phyloP scores from a whole-genome alignment of 2,797 vertebrate species.

The Octomys mimax region DNA sequence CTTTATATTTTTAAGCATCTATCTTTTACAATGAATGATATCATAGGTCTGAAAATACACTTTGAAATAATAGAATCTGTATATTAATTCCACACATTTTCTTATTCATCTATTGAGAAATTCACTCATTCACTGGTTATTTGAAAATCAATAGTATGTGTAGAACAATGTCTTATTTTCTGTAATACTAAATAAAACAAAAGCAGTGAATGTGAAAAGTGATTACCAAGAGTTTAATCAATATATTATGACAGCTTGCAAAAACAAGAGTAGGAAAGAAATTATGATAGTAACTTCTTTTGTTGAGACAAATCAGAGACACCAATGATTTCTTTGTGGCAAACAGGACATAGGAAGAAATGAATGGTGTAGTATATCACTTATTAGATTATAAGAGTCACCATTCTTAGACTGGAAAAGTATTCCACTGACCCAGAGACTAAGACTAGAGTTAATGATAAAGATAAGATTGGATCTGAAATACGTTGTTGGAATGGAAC shows the following conservation, averaged over 20 bases:
- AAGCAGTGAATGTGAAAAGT: background rate
- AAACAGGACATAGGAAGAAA: background rate
- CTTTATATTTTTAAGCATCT: background rate
- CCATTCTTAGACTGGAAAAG: background rate
- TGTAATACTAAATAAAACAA: background rate
- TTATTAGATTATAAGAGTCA: background rate
- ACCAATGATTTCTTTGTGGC: background rate
- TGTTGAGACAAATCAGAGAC: background rate
- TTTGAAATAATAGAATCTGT: background rate
- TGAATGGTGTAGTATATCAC: background rate
- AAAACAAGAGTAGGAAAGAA: background rate
- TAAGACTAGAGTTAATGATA: background rate
- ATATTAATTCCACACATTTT: background rate
- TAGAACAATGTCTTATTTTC: background rate
- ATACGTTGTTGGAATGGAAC: background rate
- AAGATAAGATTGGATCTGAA: background rate
- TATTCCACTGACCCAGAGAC: no score
- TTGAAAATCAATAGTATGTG: background rate
- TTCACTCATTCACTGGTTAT: background rate
- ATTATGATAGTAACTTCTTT: background rate
- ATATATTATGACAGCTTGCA: background rate
- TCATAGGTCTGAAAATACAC: background rate
- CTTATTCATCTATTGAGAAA: background rate
- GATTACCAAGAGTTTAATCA: background rate
- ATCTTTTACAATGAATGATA: constrained; percentile 6